Evolutionary conservation across 1,140 invertebrate genomes (phyloP).

Genomic region (Euborellia annulipes): DNA sequence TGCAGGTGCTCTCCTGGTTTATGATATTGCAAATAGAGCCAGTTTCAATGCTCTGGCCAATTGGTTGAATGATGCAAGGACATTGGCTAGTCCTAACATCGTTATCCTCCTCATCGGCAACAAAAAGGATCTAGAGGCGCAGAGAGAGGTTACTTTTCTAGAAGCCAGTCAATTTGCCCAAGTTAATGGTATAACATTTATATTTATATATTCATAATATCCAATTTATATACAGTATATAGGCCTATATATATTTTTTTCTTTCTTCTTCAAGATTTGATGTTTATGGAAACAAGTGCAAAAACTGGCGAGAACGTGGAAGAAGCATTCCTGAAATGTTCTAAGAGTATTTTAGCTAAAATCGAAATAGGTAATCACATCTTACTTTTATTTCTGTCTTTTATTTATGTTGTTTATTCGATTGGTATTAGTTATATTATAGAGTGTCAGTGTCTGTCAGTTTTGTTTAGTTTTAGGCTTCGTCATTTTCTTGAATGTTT

Average conservation of each 20-base stretch:
- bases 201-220: too few relatives aligned
- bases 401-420: too few relatives aligned
- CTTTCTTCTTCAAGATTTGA: slow-evolving; percentile 47
- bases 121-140: slow-evolving; percentile 64
- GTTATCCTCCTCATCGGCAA: slow-evolving; percentile 70
- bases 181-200: slow-evolving; percentile 51
- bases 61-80: slow-evolving; percentile 72
- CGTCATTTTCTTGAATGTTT: too few relatives aligned
- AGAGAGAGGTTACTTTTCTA: slow-evolving; percentile 61
- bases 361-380: slow-evolving; percentile 57
- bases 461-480: too few relatives aligned
- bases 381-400: too few relatives aligned
- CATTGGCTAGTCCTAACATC: slow-evolving; percentile 73
- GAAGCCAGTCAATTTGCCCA: slow-evolving; percentile 69
- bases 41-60: slow-evolving; percentile 66
- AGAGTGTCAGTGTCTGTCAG: too few relatives aligned
- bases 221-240: too few relatives aligned
- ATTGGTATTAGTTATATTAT: too few relatives aligned
- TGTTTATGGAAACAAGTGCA: slow-evolving; percentile 69
- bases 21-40: slow-evolving; percentile 64
- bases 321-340: slow-evolving; percentile 72
- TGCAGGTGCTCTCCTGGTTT: slow-evolving; percentile 64
- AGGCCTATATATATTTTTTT: neutral
- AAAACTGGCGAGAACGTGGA: slow-evolving; percentile 71
- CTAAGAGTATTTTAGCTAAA: slow-evolving; percentile 63